Percentiles rank a stretch among this genome's conserved stretches.
Evolutionary conservation across 2,113 vertebrate genomes (phyloP).

Genomic region (Ailurus styani): DNA sequence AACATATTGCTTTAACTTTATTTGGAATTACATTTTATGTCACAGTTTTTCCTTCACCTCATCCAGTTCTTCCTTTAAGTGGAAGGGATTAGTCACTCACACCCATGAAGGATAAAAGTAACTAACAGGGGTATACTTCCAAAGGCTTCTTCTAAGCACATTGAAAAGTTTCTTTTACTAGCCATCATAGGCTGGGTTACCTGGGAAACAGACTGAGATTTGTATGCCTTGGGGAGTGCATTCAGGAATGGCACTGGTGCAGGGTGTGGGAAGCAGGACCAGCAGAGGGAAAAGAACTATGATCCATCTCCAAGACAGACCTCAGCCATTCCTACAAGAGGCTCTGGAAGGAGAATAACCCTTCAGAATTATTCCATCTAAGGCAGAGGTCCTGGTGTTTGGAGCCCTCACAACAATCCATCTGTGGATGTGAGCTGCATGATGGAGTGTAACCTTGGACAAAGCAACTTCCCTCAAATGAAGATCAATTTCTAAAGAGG

Average conservation of each 20-base stretch:
- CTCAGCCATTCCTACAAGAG: background rate
- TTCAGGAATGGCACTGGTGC: background rate
- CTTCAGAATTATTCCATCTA: background rate
- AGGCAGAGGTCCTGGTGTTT: background rate
- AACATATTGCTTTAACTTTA: background rate
- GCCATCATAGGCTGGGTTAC: background rate
- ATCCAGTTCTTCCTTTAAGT: background rate
- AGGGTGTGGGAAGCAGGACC: background rate
- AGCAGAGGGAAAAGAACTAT: background rate
- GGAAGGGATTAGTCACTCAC: slow-evolving; percentile 23
- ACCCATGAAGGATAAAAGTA: background rate
- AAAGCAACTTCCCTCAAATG: background rate
- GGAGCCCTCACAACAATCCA: background rate
- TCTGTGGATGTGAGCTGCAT: background rate
- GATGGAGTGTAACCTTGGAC: background rate
- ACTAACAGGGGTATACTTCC: background rate
- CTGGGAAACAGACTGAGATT: slow-evolving; percentile 20
- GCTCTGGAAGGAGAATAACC: background rate
- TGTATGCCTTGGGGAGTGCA: background rate
- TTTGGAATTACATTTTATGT: background rate
- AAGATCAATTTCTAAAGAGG: background rate
- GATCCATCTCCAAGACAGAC: background rate
- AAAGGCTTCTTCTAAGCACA: slow-evolving; percentile 6
- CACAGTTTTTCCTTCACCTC: slow-evolving; percentile 2
- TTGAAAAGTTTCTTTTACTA: background rate